Conservation (phyloP, 23 tunicate genomes). For the Ascidia mentula region DNA sequence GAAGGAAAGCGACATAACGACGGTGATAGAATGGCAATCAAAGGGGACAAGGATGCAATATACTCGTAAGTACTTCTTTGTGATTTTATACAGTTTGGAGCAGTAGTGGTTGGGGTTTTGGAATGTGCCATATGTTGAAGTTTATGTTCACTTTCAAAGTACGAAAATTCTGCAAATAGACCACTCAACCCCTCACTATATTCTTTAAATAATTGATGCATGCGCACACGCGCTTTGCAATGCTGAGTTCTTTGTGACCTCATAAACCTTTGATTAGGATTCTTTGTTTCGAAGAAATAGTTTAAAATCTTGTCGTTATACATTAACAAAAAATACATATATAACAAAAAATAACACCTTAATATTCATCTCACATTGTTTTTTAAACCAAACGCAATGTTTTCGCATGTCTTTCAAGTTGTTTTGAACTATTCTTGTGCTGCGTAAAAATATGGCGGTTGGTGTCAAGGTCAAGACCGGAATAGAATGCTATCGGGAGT, state of each 20-base stretch:
- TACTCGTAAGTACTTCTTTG: slow-evolving; percentile 81
- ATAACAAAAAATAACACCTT: no score
- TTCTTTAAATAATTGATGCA: not conserved
- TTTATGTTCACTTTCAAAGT: not conserved
- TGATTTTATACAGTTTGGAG: not conserved
- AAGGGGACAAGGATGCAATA: slow-evolving; percentile 75
- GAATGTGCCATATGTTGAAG: not conserved
- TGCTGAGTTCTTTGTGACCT: not conserved
- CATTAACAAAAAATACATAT: no score
- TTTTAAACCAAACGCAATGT: no score
- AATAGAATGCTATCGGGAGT: not conserved
- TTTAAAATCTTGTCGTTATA: no score
- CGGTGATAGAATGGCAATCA: slow-evolving; percentile 46
- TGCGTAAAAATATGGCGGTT: not conserved
- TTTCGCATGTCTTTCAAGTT: not conserved
- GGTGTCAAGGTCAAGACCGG: not conserved
- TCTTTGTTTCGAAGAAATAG: no score
- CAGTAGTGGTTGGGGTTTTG: not conserved
- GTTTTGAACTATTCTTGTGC: not conserved
- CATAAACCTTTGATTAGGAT: no score
- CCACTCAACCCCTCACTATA: not conserved
- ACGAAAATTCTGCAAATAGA: not conserved
- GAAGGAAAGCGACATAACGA: slow-evolving; percentile 69
- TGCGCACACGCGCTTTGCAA: not conserved
- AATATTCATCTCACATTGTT: no score